Evolutionary conservation across 2,888 invertebrate species (phyloP).

Genomic region (Heliconius aoede): DNA sequence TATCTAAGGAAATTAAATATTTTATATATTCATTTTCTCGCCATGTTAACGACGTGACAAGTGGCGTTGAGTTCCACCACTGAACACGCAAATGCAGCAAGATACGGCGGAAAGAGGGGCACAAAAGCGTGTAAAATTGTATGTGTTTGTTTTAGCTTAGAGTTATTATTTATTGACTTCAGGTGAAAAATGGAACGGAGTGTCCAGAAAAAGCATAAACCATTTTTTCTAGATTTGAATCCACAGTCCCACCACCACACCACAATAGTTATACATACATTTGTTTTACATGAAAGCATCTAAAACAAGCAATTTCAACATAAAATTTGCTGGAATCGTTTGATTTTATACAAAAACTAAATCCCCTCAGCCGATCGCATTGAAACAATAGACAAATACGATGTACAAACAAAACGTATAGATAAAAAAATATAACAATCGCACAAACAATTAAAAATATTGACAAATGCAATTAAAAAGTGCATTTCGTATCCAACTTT

Average conservation of each 20-base stretch:
- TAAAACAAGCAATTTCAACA: constrained; percentile 12
- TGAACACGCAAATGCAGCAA: background rate
- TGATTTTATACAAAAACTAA: constrained; percentile 28
- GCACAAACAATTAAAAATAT: constrained; percentile 17
- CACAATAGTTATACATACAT: background rate
- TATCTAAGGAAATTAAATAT: too few relatives aligned
- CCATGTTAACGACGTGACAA: too few relatives aligned
- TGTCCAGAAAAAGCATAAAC: background rate
- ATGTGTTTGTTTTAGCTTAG: too few relatives aligned
- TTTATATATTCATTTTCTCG: too few relatives aligned
- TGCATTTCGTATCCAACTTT: background rate
- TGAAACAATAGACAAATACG: constrained; percentile 14
- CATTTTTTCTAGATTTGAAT: background rate
- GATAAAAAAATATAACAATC: constrained; percentile 18
- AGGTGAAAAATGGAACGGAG: background rate
- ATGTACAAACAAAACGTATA: background rate
- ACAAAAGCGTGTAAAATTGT: too few relatives aligned
- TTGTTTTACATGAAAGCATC: background rate
- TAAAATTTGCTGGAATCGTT: constrained; percentile 11
- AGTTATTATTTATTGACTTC: background rate
- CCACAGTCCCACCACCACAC: background rate
- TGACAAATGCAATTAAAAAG: constrained; percentile 5
- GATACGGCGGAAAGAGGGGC: too few relatives aligned
- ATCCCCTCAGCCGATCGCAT: constrained; percentile 12
- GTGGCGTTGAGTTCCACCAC: background rate